Evolutionary conservation across 1,140 invertebrate species (phyloP).

Genomic region (Eueides isabella): DNA sequence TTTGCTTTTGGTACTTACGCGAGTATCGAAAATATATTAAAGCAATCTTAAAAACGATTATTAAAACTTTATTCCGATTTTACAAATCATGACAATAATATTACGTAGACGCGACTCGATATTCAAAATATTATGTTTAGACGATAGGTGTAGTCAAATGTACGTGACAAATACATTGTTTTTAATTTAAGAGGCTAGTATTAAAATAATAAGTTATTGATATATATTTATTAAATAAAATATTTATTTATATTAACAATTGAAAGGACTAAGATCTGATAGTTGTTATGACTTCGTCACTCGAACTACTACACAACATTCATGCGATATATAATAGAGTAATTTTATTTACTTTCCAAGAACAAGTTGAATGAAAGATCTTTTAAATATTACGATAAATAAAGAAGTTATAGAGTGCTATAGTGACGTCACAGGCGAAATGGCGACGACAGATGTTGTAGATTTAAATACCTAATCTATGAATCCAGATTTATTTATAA

Average conservation of each 20-base stretch:
- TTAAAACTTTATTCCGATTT: slow-evolving; percentile 5
- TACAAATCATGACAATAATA: slow-evolving; percentile 44
- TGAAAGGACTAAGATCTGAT: neutral
- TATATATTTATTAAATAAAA: slow-evolving; percentile 13
- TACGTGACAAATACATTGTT: slow-evolving; percentile 28
- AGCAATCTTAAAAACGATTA: slow-evolving; percentile 20
- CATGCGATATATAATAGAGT: neutral
- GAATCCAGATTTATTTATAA: too few species aligned
- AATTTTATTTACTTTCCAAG: neutral
- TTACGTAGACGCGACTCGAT: slow-evolving; percentile 35
- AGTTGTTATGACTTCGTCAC: neutral
- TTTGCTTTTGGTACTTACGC: slow-evolving; percentile 91
- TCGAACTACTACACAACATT: neutral
- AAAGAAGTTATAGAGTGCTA: too few species aligned
- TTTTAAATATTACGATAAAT: too few species aligned
- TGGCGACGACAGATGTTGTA: too few species aligned
- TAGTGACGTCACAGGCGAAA: too few species aligned
- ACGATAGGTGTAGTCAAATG: slow-evolving; percentile 36
- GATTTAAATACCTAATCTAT: too few species aligned
- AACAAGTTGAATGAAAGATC: too few species aligned
- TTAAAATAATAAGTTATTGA: slow-evolving; percentile 35
- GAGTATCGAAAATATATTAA: slow-evolving; percentile 84
- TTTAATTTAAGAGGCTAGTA: slow-evolving; percentile 37
- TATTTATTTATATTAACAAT: neutral
- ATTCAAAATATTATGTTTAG: slow-evolving; percentile 36